A percentile compares a stretch with the other conserved stretches of the same genome.
These are phyloP conservation scores for Alligator mississippiensis DNA, from an alignment of 2,113 vertebrate species.

Conservation along the genomic window DNA sequence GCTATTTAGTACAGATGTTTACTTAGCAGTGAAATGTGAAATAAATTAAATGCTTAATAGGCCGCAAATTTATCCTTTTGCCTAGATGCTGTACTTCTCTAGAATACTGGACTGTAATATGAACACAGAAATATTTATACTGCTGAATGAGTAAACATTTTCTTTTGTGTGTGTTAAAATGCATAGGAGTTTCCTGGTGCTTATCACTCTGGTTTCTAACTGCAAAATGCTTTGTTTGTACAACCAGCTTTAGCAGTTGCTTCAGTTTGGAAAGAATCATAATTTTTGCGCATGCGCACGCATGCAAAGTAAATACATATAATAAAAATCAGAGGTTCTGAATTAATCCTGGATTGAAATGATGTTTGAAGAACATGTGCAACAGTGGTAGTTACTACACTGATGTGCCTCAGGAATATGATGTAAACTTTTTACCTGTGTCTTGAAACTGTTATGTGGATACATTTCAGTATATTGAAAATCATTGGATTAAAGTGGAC, in stretches of 20 bases:
- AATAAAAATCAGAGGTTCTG: background rate
- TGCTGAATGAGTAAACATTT: background rate
- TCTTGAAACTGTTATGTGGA: background rate
- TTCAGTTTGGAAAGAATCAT: background rate
- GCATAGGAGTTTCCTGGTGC: background rate
- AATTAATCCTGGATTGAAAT: background rate
- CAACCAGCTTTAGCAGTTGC: background rate
- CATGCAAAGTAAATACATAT: background rate
- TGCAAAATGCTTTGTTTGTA: background rate
- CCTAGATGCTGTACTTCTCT: background rate
- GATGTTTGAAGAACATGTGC: background rate
- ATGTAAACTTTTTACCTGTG: background rate
- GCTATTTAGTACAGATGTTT: background rate
- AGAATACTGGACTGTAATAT: background rate
- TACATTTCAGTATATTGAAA: background rate
- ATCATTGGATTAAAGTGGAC: background rate
- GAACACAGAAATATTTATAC: background rate
- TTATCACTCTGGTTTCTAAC: background rate
- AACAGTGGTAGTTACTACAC: background rate
- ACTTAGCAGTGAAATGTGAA: background rate
- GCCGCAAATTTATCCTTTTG: background rate
- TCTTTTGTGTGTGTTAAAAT: background rate
- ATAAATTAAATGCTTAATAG: background rate
- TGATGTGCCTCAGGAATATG: background rate
- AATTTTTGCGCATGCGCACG: background rate